Evolutionary conservation across 2,888 invertebrate genomes (phyloP).

Genomic region (Tipula helvola): DNA sequence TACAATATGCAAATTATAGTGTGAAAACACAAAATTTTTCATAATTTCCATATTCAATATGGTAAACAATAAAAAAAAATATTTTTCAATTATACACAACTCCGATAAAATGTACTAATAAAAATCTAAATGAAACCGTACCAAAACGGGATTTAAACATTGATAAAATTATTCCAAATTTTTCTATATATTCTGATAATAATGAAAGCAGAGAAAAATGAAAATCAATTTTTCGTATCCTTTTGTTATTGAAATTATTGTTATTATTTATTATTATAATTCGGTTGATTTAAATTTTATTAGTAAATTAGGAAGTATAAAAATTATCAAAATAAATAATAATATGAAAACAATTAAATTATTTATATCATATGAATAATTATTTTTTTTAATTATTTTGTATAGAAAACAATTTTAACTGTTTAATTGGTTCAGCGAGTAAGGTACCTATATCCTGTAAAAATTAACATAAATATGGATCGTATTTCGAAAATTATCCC

Average conservation of each 20-base stretch:
- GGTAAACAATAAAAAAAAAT: neutral
- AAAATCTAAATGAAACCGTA: neutral
- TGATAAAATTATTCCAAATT: neutral
- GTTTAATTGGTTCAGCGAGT: too few species aligned
- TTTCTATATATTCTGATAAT: neutral
- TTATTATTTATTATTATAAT: neutral
- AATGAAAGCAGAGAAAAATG: neutral
- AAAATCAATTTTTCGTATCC: neutral
- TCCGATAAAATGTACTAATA: neutral
- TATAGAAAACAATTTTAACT: too few species aligned
- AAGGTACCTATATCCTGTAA: too few species aligned
- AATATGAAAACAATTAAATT: too few species aligned
- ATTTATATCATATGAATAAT: too few species aligned
- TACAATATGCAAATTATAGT: neutral
- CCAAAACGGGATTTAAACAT: neutral
- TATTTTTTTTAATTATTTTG: too few species aligned
- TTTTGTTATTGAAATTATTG: neutral
- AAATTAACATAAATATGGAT: too few species aligned
- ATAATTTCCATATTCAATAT: neutral
- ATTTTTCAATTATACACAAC: neutral
- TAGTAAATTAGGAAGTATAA: neutral
- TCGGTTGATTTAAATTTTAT: neutral
- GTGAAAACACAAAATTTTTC: neutral
- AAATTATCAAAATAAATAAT: too few species aligned
- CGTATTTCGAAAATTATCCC: too few species aligned